Evolutionary conservation across 1,140 invertebrate species (phyloP).

Genomic region (Paraescarpia echinospica): DNA sequence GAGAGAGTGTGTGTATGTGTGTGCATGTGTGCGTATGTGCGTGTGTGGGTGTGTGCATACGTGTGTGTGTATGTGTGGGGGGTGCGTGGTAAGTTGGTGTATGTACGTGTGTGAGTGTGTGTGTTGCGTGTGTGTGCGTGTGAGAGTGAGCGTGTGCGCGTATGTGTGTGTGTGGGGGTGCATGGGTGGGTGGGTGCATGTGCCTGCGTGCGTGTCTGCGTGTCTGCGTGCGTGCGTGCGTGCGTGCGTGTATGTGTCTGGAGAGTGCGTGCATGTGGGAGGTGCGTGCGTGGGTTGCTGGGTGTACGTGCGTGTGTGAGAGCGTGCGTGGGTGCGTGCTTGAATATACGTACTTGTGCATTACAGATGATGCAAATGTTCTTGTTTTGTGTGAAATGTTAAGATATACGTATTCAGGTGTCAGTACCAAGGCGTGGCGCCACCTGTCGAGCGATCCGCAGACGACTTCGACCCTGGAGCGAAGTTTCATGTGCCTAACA

Average conservation of each 20-base stretch:
- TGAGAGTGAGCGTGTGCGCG: neutral
- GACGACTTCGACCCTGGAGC: slow-evolving; percentile 45
- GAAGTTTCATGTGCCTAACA: slow-evolving; percentile 44
- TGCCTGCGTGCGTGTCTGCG: neutral
- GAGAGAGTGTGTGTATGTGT: too few relatives aligned
- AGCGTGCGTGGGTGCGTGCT: too few relatives aligned
- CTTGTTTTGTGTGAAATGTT: too few relatives aligned
- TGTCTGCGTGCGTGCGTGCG: neutral
- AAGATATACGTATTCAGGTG: slow-evolving; percentile 31
- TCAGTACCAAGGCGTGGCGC: slow-evolving; percentile 49
- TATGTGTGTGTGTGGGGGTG: neutral
- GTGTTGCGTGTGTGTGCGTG: neutral
- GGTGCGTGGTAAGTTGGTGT: too few relatives aligned
- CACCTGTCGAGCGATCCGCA: slow-evolving; percentile 43
- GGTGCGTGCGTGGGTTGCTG: too few relatives aligned
- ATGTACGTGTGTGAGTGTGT: neutral
- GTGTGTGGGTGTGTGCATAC: too few relatives aligned
- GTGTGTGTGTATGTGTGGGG: too few relatives aligned
- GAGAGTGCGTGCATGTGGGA: too few relatives aligned
- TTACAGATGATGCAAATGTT: too few relatives aligned
- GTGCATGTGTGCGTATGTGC: too few relatives aligned
- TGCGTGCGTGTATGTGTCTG: neutral
- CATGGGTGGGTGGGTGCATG: neutral
- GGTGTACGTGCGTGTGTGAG: too few relatives aligned
- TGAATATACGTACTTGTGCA: too few relatives aligned